Evolutionary conservation across 2,888 invertebrate genomes (phyloP), one percentile per base, ranked within the genome.

Genomic region (Rhorus exstirpatorius): DNA sequence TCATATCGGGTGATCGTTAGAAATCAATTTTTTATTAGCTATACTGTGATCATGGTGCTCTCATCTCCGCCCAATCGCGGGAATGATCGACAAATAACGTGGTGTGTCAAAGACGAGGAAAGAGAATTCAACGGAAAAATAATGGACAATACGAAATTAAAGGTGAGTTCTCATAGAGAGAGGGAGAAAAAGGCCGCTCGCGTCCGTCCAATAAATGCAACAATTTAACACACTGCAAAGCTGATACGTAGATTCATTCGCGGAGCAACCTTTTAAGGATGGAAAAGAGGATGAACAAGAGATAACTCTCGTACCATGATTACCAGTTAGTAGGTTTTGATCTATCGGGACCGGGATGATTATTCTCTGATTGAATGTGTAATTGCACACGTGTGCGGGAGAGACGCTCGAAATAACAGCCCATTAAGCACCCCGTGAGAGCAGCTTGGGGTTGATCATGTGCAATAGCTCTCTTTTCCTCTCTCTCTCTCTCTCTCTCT

Each of bases 351-450:
- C 53, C 49, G 58, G 63, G 86, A 85, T 88, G 79, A 90, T 90
- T 88, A 88, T 88, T 87, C 87, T 85, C 85, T 84, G 87, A 90
- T 90, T 90, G 91, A 90, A 89, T 88, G 84, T 87, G 83, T 90
- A 90, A 90, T 90, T 89, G 90, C 86, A 84, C 81, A 74, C 79
- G 79, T 76, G 83, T 70, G 76, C 61, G 51, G 21, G 63, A 55
- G 58, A 38, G 61, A 68, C 74, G 77, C 44, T 81, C 79, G 71
- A 88, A 89, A 88, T 89, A 89, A 89, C 87, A 85, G 88, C 70
- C 86, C 84, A 89, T 89, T 88, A 88, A 85, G 67, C 53, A 60
- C 74, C 76, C 71, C 65, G 44, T 72, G 53, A 61, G 77, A 63
- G 79, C 67, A 51, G 63, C 58, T 24, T 71, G 19, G 77, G 55